These are phyloP conservation scores for Tortricodes alternella DNA, from an alignment of 2,888 invertebrate genomes.

Conservation along the genomic window DNA sequence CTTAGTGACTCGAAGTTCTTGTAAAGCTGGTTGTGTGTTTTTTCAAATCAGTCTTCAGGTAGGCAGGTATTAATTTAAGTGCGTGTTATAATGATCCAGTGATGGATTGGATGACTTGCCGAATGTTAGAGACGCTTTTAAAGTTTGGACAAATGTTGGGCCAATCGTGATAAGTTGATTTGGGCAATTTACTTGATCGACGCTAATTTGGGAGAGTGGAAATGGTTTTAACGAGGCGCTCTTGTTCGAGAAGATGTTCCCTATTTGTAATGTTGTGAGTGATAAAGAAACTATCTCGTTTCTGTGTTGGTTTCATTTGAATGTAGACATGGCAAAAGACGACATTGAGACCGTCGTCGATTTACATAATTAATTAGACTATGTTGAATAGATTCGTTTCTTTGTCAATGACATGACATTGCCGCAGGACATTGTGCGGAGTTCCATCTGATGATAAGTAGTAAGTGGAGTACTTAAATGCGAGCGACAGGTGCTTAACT, in stretches of 20 bases:
- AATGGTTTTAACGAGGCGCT: conserved; percentile 12
- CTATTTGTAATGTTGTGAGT: no score
- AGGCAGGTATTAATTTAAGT: conserved; percentile 78
- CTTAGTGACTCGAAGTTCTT: conserved; percentile 36
- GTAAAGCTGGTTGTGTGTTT: conserved; percentile 44
- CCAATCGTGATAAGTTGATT: conserved; percentile 36
- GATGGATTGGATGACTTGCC: conserved; percentile 78
- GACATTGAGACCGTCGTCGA: no score
- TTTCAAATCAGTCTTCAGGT: conserved; percentile 63
- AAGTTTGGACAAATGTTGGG: conserved; percentile 46
- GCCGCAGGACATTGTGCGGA: no score
- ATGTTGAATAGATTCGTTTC: no score
- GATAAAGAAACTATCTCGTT: no score
- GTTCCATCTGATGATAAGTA: no score
- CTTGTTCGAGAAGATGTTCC: background rate
- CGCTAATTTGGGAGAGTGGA: conserved; percentile 23
- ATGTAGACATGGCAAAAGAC: no score
- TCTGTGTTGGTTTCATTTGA: no score
- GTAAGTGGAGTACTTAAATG: no score
- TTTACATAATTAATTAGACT: no score
- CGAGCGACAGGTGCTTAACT: no score
- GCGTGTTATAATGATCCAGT: conserved; percentile 73
- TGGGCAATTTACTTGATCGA: conserved; percentile 26
- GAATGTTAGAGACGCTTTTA: conserved; percentile 50
- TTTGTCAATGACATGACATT: no score